Conservation (phyloP, 2,888 invertebrate species). For the Scelioninae gen. 2 region DNA sequence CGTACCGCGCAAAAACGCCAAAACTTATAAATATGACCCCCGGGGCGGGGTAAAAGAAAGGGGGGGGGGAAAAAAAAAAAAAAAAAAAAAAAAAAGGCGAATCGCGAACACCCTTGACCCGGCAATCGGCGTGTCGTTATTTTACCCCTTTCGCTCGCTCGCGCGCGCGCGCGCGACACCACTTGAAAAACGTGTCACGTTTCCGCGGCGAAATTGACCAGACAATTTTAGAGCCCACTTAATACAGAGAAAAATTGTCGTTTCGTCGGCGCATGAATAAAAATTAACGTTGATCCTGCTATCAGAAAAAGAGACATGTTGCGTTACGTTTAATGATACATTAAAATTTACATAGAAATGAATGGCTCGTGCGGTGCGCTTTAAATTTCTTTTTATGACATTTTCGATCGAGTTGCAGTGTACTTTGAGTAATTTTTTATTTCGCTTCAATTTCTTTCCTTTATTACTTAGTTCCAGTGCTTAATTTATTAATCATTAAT, state of each 20-base stretch:
- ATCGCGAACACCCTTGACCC: slow-evolving; percentile 60
- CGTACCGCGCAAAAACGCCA: no score
- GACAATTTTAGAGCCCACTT: slow-evolving; percentile 75
- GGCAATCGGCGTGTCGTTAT: slow-evolving; percentile 56
- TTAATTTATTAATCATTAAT: no score
- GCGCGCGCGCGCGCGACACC: slow-evolving; percentile 48
- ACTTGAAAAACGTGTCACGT: slow-evolving; percentile 75
- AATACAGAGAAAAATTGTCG: slow-evolving; percentile 75
- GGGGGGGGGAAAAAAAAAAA: no score
- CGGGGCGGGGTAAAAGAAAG: no score
- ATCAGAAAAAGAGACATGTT: slow-evolving; percentile 58
- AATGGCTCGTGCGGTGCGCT: slow-evolving; percentile 45
- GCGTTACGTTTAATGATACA: slow-evolving; percentile 46
- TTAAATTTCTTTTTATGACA: slow-evolving; percentile 21
- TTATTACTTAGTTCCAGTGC: no score
- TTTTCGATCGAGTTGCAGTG: slow-evolving; percentile 3
- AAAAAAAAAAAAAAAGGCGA: slow-evolving; percentile 48
- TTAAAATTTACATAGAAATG: slow-evolving; percentile 59
- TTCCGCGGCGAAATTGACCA: slow-evolving; percentile 73
- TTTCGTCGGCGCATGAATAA: slow-evolving; percentile 74
- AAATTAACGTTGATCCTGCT: slow-evolving; percentile 68
- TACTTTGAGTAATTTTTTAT: not conserved
- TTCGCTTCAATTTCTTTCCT: no score
- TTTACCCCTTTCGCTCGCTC: slow-evolving; percentile 61
- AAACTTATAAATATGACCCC: no score